These are phyloP conservation scores for Tokudaia muenninki DNA, from an alignment of 2,797 vertebrate genomes.

Conservation along the genomic window DNA sequence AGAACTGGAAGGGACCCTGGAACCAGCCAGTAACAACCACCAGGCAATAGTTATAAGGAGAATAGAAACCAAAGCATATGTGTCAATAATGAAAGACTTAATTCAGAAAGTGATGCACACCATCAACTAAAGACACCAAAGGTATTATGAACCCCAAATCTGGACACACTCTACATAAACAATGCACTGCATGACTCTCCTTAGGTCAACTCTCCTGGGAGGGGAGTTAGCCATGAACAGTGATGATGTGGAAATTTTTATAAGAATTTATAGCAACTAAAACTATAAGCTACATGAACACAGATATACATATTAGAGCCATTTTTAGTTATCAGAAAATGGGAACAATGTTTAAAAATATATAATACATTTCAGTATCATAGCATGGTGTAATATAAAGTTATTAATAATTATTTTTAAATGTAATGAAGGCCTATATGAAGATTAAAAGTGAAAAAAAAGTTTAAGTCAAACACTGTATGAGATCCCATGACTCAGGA, in stretches of 20 bases:
- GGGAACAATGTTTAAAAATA: not conserved
- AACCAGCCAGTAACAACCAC: not conserved
- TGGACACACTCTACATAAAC: slow-evolving; percentile 15
- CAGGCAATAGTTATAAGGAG: slow-evolving; percentile 37
- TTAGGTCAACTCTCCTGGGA: not conserved
- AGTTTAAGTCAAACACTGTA: not conserved
- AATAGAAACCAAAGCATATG: slow-evolving; percentile 33
- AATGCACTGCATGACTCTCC: not conserved
- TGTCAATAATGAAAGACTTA: slow-evolving; percentile 57
- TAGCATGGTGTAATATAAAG: not conserved
- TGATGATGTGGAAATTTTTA: not conserved
- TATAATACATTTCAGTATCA: slow-evolving; percentile 22
- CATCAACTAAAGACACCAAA: slow-evolving; percentile 37
- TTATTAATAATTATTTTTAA: slow-evolving; percentile 30
- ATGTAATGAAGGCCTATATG: not conserved
- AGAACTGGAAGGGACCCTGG: slow-evolving; percentile 13
- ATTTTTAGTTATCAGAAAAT: slow-evolving; percentile 59
- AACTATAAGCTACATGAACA: slow-evolving; percentile 38
- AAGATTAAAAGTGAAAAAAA: not conserved
- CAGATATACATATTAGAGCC: not conserved
- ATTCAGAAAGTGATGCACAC: slow-evolving; percentile 40
- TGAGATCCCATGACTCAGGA: not conserved
- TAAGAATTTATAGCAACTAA: slow-evolving; percentile 8
- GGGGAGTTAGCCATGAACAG: slow-evolving; percentile 34
- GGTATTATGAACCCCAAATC: not conserved